Evolutionary conservation across 1,140 invertebrate genomes (phyloP).

Genomic region (Neomicropteryx cornuta): DNA sequence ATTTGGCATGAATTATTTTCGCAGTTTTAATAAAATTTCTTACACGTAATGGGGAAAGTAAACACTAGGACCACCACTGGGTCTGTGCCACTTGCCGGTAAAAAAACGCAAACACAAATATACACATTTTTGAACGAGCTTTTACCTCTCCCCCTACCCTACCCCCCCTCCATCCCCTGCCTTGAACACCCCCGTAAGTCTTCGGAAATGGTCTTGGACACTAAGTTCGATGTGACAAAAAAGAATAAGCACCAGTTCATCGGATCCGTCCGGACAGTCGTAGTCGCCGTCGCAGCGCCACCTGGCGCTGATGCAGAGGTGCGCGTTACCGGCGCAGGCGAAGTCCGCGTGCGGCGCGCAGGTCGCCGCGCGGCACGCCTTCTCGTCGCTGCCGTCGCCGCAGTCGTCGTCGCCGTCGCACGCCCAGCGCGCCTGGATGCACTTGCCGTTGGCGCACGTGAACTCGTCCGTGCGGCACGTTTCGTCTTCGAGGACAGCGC

Average conservation of each 20-base stretch:
- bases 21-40: too few species aligned
- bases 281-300: slow-evolving; percentile 82
- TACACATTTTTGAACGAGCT: too few species aligned
- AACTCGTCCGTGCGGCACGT: slow-evolving; percentile 82
- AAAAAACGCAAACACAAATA: too few species aligned
- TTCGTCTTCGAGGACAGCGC: slow-evolving; percentile 66
- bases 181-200: too few species aligned
- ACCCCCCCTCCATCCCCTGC: too few species aligned
- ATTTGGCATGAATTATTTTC: too few species aligned
- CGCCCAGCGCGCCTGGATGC: slow-evolving; percentile 76
- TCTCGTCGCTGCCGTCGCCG: slow-evolving; percentile 70
- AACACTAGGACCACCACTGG: too few species aligned
- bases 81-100: too few species aligned
- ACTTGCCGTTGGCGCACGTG: slow-evolving; percentile 78
- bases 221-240: too few species aligned
- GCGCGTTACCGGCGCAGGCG: slow-evolving; percentile 48
- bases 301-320: slow-evolving; percentile 55
- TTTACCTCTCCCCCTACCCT: too few species aligned
- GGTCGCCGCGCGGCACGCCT: slow-evolving; percentile 55
- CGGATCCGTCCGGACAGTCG: slow-evolving; percentile 70
- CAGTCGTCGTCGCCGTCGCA: slow-evolving; percentile 87
- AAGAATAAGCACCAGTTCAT: slow-evolving; percentile 74
- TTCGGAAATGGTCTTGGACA: too few species aligned
- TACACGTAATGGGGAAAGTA: too few species aligned
- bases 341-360: slow-evolving; percentile 61